Evolutionary conservation across 1,140 invertebrate species (phyloP).

Genomic region (Protaetia brevitarsis): DNA sequence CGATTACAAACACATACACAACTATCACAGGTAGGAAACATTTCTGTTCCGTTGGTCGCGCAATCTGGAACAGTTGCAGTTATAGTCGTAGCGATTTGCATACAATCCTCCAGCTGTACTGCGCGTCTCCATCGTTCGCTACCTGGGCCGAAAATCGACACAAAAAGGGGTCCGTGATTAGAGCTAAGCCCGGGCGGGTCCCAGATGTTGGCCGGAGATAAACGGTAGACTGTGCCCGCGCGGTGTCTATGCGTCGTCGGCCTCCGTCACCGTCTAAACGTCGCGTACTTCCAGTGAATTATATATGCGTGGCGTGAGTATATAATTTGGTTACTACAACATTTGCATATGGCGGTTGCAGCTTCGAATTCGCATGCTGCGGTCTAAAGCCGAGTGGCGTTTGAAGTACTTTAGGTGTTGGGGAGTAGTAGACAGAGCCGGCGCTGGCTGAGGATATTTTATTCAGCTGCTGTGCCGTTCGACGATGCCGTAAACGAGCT

Average conservation of each 20-base stretch:
- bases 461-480: too few species aligned
- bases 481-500: too few species aligned
- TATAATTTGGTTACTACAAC: constrained; percentile 44
- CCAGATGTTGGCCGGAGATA: constrained; percentile 27
- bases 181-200: constrained; percentile 27
- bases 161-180: constrained; percentile 33
- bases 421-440: constrained; percentile 1
- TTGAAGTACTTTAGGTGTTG: constrained; percentile 19
- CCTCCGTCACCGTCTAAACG: constrained; percentile 22
- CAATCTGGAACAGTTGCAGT: constrained; percentile 38
- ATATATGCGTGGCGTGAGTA: constrained; percentile 44
- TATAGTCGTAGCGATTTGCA: constrained; percentile 32
- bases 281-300: constrained; percentile 33
- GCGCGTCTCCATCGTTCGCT: background rate
- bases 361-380: constrained; percentile 22
- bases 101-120: constrained; percentile 38
- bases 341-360: constrained; percentile 26
- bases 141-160: constrained; percentile 33
- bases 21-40: constrained; percentile 23
- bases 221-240: constrained; percentile 22
- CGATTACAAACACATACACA: too few species aligned
- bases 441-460: too few species aligned
- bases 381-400: constrained; percentile 18
- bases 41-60: constrained; percentile 31
- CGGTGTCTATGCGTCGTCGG: background rate